Conservation (phyloP, 2,797 vertebrate species). For the Semotilus atromaculatus region DNA sequence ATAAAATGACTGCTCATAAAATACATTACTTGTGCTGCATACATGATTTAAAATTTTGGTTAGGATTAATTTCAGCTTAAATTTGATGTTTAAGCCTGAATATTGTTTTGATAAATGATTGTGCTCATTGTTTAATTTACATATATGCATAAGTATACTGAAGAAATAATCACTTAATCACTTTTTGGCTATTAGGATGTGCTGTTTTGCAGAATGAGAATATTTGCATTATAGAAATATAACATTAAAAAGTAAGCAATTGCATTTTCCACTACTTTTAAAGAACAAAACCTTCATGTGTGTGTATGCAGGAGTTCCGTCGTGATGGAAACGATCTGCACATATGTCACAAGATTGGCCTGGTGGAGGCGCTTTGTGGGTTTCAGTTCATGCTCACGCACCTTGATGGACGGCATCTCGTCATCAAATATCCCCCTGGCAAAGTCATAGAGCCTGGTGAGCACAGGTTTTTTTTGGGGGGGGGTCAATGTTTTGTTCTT, state of each 20-base stretch:
- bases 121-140: background rate
- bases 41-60: background rate
- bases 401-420: slow-evolving; percentile 93
- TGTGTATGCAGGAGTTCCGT: slow-evolving; percentile 84
- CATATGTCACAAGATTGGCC: slow-evolving; percentile 95
- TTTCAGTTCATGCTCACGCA: slow-evolving; percentile 97
- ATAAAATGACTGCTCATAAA: background rate
- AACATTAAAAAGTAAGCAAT: background rate
- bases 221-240: background rate
- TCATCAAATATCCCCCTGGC: slow-evolving; percentile 95
- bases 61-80: background rate
- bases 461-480: background rate
- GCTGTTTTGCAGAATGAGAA: background rate
- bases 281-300: background rate
- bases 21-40: background rate
- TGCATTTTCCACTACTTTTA: background rate
- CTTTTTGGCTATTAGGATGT: background rate
- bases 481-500: background rate
- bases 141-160: background rate
- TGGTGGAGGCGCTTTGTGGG: slow-evolving; percentile 96
- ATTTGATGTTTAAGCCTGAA: background rate
- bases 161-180: background rate
- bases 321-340: slow-evolving; percentile 94
- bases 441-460: slow-evolving; percentile 98
- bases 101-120: background rate